phyloP scores from a whole-genome alignment of 2,797 vertebrate species.

The Clarias fuscus region DNA sequence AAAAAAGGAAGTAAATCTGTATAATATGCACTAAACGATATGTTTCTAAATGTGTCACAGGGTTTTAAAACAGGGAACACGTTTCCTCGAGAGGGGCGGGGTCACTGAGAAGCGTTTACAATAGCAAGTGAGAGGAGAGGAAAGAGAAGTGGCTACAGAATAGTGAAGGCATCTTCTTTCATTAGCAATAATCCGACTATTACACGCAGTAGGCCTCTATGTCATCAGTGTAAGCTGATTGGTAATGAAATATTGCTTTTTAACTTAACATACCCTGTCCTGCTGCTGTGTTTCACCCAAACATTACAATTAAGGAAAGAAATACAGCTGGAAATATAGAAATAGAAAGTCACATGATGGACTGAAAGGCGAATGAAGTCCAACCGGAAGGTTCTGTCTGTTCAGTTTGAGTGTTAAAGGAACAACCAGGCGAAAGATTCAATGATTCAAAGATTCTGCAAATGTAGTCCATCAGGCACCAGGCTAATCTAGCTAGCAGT shows the following conservation, averaged over 20 bases:
- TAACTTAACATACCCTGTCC: constrained; percentile 60
- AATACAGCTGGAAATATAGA: constrained; percentile 20
- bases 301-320: constrained; percentile 44
- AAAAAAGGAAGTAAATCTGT: constrained; percentile 63
- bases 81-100: constrained; percentile 53
- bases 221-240: constrained; percentile 34
- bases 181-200: constrained; percentile 41
- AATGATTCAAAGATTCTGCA: not conserved
- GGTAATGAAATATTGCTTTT: constrained; percentile 64
- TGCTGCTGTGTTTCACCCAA: constrained; percentile 41
- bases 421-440: not conserved
- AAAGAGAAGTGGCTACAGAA: constrained; percentile 60
- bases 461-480: not conserved
- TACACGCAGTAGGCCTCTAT: constrained; percentile 49
- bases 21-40: constrained; percentile 59
- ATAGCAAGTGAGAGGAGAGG: constrained; percentile 62
- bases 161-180: constrained; percentile 59
- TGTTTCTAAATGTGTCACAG: constrained; percentile 51
- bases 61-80: constrained; percentile 51
- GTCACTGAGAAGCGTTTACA: constrained; percentile 58
- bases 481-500: not conserved
- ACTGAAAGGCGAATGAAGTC: not conserved
- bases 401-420: not conserved
- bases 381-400: not conserved
- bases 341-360: constrained; percentile 24